phyloP scores from a whole-genome alignment of 2,888 invertebrate species.

The Tetheella fluctuosa region DNA sequence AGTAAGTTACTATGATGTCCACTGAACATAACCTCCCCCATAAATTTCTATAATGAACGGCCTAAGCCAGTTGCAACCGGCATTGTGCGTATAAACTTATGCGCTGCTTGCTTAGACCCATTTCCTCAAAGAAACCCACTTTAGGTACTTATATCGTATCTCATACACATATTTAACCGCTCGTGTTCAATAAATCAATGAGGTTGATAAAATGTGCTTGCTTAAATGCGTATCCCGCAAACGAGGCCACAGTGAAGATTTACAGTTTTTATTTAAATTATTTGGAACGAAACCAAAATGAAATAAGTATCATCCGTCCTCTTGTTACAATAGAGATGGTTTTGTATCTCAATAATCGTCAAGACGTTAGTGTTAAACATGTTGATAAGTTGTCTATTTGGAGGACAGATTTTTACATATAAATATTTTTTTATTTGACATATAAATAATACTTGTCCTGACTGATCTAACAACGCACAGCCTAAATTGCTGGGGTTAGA shows the following conservation, averaged over 20 bases:
- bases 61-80: too few relatives aligned
- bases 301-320: not conserved
- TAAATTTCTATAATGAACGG: too few relatives aligned
- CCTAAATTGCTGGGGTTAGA: too few relatives aligned
- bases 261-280: conserved; percentile 1
- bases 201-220: not conserved
- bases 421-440: too few relatives aligned
- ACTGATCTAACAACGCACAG: too few relatives aligned
- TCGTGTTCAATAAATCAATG: not conserved
- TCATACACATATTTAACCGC: not conserved
- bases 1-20: too few relatives aligned
- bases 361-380: not conserved
- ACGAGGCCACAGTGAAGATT: not conserved
- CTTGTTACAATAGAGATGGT: not conserved
- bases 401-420: too few relatives aligned
- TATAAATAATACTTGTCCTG: too few relatives aligned
- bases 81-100: too few relatives aligned
- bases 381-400: not conserved
- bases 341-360: not conserved
- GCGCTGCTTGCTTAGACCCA: too few relatives aligned
- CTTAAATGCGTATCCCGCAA: not conserved
- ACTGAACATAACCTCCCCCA: too few relatives aligned
- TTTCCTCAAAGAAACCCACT: too few relatives aligned
- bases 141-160: not conserved
- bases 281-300: not conserved